These are phyloP conservation scores for Octomys mimax DNA, from an alignment of 2,797 vertebrate genomes.

Conservation along the genomic window DNA sequence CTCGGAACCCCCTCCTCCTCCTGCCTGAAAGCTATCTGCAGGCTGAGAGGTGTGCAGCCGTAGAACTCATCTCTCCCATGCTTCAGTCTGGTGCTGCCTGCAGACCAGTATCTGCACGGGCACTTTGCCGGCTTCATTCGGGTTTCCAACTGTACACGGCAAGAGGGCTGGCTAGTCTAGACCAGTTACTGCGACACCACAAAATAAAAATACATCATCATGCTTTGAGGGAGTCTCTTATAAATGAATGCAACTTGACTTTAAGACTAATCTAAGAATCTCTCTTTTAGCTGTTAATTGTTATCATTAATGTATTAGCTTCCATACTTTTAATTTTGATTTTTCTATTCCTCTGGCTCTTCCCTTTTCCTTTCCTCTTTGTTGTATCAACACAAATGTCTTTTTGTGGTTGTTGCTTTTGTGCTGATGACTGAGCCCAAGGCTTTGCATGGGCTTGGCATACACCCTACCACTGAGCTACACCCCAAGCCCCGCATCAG, in stretches of 20 bases:
- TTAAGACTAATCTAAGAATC: constrained; percentile 19
- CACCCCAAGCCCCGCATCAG: not conserved
- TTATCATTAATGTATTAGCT: not conserved
- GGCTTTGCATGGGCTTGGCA: not conserved
- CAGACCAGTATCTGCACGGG: not conserved
- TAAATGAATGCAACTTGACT: constrained; percentile 25
- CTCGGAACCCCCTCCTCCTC: not conserved
- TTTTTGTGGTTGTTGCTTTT: not conserved
- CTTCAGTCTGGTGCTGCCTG: not conserved
- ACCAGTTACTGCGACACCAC: not conserved
- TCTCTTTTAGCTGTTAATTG: not conserved
- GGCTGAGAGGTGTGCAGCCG: not conserved
- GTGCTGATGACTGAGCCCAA: not conserved
- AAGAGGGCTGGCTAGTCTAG: no score
- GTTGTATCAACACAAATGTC: not conserved
- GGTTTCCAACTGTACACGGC: no score
- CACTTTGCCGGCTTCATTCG: not conserved
- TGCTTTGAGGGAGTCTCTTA: not conserved
- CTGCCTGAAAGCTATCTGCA: not conserved
- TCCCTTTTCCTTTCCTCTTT: not conserved
- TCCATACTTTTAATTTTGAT: not conserved
- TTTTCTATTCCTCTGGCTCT: constrained; percentile 15
- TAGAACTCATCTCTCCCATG: not conserved
- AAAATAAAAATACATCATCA: not conserved
- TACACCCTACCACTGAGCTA: not conserved